These are phyloP conservation scores for Phymanthus crucifer DNA, from an alignment of 92 coral and sea anemone genomes.

Conservation along the genomic window DNA sequence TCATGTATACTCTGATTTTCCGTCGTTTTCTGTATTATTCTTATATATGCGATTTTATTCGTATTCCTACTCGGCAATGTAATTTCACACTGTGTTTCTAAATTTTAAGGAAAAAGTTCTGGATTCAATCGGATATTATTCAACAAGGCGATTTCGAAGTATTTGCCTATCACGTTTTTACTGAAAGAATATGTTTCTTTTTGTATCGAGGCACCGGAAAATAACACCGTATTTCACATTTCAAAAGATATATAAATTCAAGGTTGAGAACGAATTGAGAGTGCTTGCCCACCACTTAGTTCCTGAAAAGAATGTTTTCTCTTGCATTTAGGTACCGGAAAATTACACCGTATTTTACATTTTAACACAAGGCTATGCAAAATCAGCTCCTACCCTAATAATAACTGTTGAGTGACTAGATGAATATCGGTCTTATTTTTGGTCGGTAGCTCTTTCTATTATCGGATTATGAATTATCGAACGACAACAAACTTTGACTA, in stretches of 20 bases:
- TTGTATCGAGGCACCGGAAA: not conserved
- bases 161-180: not conserved
- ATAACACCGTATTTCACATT: not conserved
- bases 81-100: no score
- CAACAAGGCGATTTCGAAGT: not conserved
- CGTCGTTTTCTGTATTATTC: no score
- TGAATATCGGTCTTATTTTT: not conserved
- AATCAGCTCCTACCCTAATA: not conserved
- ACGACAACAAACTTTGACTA: not conserved
- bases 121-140: no score
- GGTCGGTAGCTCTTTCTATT: not conserved
- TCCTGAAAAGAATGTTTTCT: not conserved
- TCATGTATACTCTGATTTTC: not conserved
- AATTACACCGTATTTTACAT: not conserved
- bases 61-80: no score
- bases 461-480: conserved; percentile 11
- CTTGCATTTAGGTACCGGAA: not conserved
- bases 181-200: not conserved
- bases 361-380: not conserved
- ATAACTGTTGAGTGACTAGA: conserved; percentile 7
- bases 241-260: no score
- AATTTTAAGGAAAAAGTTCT: no score
- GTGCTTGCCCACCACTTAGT: not conserved
- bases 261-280: not conserved
- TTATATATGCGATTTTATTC: no score